Evolutionary conservation across 2,888 invertebrate genomes (phyloP).

Genomic region (Lasioglossum figueresi): DNA sequence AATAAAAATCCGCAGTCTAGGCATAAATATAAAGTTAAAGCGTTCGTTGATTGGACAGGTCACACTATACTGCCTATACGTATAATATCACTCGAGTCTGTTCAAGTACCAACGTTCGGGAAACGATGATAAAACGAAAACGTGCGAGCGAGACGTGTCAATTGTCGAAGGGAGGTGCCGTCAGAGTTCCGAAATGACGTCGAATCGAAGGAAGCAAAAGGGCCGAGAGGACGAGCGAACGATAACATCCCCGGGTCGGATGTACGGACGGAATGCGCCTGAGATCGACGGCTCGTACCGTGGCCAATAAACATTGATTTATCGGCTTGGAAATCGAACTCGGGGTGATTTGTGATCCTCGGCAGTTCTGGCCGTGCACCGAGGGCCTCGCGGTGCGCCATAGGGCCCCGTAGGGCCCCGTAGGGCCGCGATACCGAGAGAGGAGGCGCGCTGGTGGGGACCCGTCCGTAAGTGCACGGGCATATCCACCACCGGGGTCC

Average conservation of each 20-base stretch:
- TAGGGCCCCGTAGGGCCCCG: conserved; percentile 69
- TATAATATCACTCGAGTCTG: background rate
- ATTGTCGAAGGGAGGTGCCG: background rate
- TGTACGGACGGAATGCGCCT: conserved; percentile 50
- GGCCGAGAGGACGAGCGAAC: background rate
- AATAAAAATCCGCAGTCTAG: no score
- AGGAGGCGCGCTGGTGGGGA: conserved; percentile 58
- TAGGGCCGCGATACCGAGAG: conserved; percentile 17
- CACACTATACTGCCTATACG: background rate
- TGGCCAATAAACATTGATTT: conserved; percentile 82
- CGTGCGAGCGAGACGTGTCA: background rate
- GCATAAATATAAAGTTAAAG: no score
- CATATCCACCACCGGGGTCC: conserved; percentile 66
- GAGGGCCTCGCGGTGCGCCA: conserved; percentile 60
- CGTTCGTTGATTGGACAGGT: no score
- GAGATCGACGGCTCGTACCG: conserved; percentile 66
- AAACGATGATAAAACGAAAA: background rate
- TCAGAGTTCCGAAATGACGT: conserved; percentile 18
- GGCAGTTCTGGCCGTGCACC: conserved; percentile 55
- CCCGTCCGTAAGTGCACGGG: conserved; percentile 47
- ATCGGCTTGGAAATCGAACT: conserved; percentile 81
- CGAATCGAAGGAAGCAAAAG: conserved; percentile 15
- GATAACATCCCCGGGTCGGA: conserved; percentile 32
- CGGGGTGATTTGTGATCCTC: conserved; percentile 80
- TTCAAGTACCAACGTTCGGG: background rate